These are phyloP conservation scores for Diabrotica virgifera DNA, from an alignment of 1,140 invertebrate genomes.

Conservation along the genomic window DNA sequence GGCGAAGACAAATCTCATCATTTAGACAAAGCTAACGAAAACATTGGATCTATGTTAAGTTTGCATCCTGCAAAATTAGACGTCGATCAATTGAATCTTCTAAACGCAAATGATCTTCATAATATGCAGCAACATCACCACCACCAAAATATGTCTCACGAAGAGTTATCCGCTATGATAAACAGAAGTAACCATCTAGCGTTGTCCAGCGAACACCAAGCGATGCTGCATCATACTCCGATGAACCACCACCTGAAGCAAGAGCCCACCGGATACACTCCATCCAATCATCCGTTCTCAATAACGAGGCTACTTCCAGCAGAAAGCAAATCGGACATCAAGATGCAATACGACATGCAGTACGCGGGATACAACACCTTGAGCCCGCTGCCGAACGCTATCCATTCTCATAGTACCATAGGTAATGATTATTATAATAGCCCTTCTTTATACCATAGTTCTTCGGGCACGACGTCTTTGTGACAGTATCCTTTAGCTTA, in stretches of 20 bases:
- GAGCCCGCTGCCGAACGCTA: conserved; percentile 59
- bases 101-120: conserved; percentile 52
- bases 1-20: conserved; percentile 50
- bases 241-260: conserved; percentile 67
- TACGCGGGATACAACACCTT: conserved; percentile 63
- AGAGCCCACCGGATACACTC: conserved; percentile 73
- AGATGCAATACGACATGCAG: conserved; percentile 76
- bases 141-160: conserved; percentile 55
- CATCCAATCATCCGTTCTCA: conserved; percentile 86
- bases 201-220: conserved; percentile 57
- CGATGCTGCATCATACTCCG: conserved; percentile 60
- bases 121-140: conserved; percentile 50
- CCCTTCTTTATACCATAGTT: conserved; percentile 67
- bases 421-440: conserved; percentile 78
- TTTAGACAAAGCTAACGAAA: conserved; percentile 52
- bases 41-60: conserved; percentile 48
- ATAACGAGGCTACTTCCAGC: conserved; percentile 87
- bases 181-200: conserved; percentile 57
- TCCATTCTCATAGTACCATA: conserved; percentile 57
- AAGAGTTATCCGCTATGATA: conserved; percentile 66
- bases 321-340: conserved; percentile 78
- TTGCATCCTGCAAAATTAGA: conserved; percentile 50
- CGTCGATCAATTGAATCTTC: conserved; percentile 59
- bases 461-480: conserved; percentile 65
- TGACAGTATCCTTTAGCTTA: conserved; percentile 74